A percentile compares a stretch with the other conserved stretches of the same genome.
phyloP scores from a whole-genome alignment of 1,140 invertebrate species.

The Caenorhabditis briggsae region DNA sequence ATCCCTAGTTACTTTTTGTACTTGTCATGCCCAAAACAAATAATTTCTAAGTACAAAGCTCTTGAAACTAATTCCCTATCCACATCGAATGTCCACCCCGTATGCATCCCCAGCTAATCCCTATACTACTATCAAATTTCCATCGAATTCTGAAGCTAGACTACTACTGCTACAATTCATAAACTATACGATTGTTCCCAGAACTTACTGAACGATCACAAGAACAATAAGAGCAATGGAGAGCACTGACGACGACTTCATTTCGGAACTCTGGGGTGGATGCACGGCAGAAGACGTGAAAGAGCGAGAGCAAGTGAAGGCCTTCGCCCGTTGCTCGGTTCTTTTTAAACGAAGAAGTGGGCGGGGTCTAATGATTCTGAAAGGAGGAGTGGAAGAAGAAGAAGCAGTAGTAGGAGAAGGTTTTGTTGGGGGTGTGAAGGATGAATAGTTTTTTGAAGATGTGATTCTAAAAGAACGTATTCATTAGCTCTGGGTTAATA shows the following conservation, averaged over 20 bases:
- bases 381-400: too few relatives aligned
- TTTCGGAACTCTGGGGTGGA: background rate
- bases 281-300: background rate
- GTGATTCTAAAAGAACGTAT: background rate
- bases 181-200: background rate
- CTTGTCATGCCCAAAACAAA: too few relatives aligned
- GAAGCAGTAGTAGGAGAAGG: background rate
- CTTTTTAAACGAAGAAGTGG: slow-evolving; percentile 39
- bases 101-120: too few relatives aligned
- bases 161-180: background rate
- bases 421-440: background rate
- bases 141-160: background rate
- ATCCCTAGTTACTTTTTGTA: too few relatives aligned
- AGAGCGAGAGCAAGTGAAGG: slow-evolving; percentile 39
- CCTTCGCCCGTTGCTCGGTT: slow-evolving; percentile 12
- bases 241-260: slow-evolving; percentile 52
- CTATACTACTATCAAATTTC: slow-evolving; percentile 32
- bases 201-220: slow-evolving; percentile 43
- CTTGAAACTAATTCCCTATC: too few relatives aligned
- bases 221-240: slow-evolving; percentile 43
- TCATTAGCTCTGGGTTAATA: background rate
- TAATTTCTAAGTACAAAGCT: too few relatives aligned
- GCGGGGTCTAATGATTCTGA: background rate
- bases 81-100: background rate
- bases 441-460: background rate